Evolutionary conservation across 2,888 invertebrate species (phyloP), one percentile per base, ranked within the genome.

Genomic region (Melinaea menophilus): DNA sequence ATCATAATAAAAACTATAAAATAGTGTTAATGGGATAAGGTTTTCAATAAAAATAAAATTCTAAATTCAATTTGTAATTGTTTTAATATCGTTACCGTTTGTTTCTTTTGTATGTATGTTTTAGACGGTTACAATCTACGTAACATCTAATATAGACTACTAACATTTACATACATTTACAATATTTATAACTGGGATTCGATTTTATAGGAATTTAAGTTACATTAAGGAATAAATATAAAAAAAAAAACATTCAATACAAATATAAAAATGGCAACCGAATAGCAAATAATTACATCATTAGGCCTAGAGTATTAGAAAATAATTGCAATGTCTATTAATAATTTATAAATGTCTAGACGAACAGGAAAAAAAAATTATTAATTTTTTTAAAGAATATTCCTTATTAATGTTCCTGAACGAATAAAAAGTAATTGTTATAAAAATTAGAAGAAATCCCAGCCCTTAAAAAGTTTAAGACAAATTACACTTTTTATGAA

Each of bases 91-190:
- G 83, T 86, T 86, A 81, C 61, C 64, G 59, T 59, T 81, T 80
- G 80, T 81, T 80, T 82, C 79, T 77, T 76, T 75, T 82, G 80
- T 80, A 76, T 72, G 72, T 80, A 79, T 78, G 75, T 75, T 86
- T 84, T 84, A 84, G 82, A 86, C 81, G 78, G 81, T 85, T 88
- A 87, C 84, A 82, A 79, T 86, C 86, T 88, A 88, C 81, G 84
- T 89, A 89, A 88, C 86, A 85, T 87, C 87, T 89, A 89, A 85
- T 81, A 80, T 82, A 85, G 80, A 85, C 86, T 87, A 87, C 87
- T 79, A 81, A 81, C 85, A 86, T 89, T 85, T 85, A 86, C 82
- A 90, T 83, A 86, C 88, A 88, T 88, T 86, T 88, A 89, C 87
- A 88, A 82, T 75, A 77, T 73, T 75, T 76, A 71, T 79, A 84